A percentile compares a stretch with the other conserved stretches of the same genome.
These are phyloP conservation scores for Protomyctophum bolini DNA, from an alignment of 2,113 vertebrate genomes.

Conservation along the genomic window DNA sequence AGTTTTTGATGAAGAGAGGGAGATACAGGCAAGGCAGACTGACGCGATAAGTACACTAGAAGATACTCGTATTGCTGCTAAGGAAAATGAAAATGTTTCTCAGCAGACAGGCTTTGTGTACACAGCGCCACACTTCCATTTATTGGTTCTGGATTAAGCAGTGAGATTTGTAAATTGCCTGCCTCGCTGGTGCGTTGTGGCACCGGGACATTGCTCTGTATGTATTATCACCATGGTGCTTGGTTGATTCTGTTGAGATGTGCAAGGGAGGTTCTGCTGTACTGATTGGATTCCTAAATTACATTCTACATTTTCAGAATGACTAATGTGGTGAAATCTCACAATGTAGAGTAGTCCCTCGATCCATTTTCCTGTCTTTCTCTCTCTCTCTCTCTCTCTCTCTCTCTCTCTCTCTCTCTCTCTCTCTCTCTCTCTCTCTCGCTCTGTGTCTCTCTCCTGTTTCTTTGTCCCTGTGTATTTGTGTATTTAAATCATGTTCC, in stretches of 20 bases:
- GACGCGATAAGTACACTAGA: constrained; percentile 47
- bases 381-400: not conserved
- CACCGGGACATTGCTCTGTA: constrained; percentile 21
- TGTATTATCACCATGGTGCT: constrained; percentile 20
- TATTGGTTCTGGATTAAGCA: constrained; percentile 45
- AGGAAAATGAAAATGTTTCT: constrained; percentile 60
- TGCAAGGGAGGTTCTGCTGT: constrained; percentile 3
- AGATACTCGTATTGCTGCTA: constrained; percentile 52
- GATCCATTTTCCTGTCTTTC: not conserved
- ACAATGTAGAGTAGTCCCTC: constrained; percentile 17
- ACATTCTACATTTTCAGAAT: not conserved
- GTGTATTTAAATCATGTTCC: constrained; percentile 8
- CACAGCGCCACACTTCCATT: constrained; percentile 45
- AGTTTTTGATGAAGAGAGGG: constrained; percentile 53
- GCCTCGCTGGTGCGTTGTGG: not conserved
- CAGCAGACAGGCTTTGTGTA: constrained; percentile 45
- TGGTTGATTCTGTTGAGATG: constrained; percentile 22
- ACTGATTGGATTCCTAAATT: not conserved
- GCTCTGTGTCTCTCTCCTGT: not conserved
- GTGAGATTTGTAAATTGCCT: constrained; percentile 39
- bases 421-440: not conserved
- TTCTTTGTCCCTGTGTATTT: constrained; percentile 16
- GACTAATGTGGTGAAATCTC: not conserved
- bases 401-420: not conserved
- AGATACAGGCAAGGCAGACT: constrained; percentile 36